Conservation (phyloP, 2,113 vertebrate species). For the Bungarus multicinctus region DNA sequence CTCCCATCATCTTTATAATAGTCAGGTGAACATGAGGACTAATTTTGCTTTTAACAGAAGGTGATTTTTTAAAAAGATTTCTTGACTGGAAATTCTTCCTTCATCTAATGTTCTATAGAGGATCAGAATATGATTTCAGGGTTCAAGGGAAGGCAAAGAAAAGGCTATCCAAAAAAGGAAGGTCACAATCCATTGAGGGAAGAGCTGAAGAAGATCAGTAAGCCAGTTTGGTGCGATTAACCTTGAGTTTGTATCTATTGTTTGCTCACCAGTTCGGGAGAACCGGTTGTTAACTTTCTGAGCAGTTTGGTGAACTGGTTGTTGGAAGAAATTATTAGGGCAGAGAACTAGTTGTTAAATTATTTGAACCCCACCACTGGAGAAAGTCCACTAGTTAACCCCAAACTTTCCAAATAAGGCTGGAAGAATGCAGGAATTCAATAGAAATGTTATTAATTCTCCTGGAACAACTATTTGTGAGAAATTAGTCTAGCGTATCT, state of each 20-base stretch:
- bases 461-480: background rate
- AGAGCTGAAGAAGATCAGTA: background rate
- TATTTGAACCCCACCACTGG: too few species aligned
- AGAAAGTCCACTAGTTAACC: background rate
- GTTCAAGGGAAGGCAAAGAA: background rate
- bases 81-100: background rate
- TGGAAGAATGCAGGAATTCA: background rate
- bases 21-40: conserved; percentile 31
- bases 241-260: too few species aligned
- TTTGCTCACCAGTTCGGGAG: too few species aligned
- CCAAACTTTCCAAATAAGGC: background rate
- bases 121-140: background rate
- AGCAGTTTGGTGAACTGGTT: too few species aligned
- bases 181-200: background rate
- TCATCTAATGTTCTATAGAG: background rate
- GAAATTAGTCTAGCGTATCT: background rate
- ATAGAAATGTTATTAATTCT: background rate
- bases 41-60: conserved; percentile 26
- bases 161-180: background rate
- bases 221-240: too few species aligned
- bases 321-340: too few species aligned
- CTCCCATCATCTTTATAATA: conserved; percentile 50
- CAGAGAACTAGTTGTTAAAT: too few species aligned
- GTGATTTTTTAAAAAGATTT: conserved; percentile 2
- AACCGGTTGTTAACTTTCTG: too few species aligned